Percentiles rank a stretch among this genome's conserved stretches.
phyloP scores from a whole-genome alignment of 2,888 invertebrate genomes.

The Oligia latruncula region DNA sequence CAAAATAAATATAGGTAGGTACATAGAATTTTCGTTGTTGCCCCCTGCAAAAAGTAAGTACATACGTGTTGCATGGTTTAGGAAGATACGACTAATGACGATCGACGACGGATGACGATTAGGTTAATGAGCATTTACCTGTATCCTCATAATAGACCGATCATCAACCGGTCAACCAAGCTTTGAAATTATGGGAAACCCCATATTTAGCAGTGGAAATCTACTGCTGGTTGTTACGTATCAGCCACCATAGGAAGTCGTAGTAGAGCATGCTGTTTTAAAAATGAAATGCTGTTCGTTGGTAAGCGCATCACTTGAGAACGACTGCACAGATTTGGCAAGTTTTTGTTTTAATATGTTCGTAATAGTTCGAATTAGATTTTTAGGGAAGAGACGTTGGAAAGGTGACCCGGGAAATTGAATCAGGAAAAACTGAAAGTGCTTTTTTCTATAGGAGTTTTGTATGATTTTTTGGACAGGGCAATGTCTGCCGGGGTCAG shows the following conservation, averaged over 20 bases:
- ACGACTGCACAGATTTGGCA: not conserved
- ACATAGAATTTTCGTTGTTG: not conserved
- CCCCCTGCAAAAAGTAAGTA: not conserved
- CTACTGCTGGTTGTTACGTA: conserved; percentile 14
- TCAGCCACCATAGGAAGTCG: not conserved
- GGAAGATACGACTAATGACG: conserved; percentile 3
- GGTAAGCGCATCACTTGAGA: not conserved
- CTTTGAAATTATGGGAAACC: conserved; percentile 37
- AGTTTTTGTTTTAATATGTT: not conserved
- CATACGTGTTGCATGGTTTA: not conserved
- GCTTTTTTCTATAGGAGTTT: not conserved
- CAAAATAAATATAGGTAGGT: not conserved
- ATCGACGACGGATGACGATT: not conserved
- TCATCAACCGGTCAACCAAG: conserved; percentile 16
- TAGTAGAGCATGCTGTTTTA: not conserved
- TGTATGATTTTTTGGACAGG: not conserved
- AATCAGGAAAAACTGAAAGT: not conserved
- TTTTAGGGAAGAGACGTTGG: not conserved
- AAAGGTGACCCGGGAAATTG: not conserved
- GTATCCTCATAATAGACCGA: conserved; percentile 20
- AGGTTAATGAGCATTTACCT: conserved; percentile 5
- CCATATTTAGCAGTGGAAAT: conserved; percentile 36
- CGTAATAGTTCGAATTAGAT: not conserved
- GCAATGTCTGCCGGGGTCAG: not conserved
- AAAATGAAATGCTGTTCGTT: not conserved